A percentile compares a stretch with the other conserved stretches of the same genome.
phyloP scores from a whole-genome alignment of 2,113 vertebrate species.

The Cochlearius cochlearius region DNA sequence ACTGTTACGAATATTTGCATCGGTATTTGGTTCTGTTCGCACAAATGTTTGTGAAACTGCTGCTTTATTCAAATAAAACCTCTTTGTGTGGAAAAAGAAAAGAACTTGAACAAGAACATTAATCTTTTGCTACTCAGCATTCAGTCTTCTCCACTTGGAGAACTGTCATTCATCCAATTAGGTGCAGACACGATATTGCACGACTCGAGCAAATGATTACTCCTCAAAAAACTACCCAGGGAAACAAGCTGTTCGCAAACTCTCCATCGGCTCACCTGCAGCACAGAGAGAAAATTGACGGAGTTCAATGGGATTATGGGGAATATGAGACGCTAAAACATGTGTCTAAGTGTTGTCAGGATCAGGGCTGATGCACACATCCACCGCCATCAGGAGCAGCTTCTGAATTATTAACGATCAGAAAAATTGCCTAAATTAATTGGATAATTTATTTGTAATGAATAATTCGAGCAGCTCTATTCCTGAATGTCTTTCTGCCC shows the following conservation, averaged over 20 bases:
- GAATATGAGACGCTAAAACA: conserved; percentile 39
- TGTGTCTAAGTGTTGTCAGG: conserved; percentile 23
- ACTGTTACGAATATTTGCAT: fast-evolving
- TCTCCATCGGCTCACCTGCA: conserved; percentile 9
- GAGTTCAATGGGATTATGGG: conserved; percentile 11
- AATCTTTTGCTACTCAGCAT: background rate
- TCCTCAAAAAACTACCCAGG: background rate
- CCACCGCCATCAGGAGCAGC: background rate
- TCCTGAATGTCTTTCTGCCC: conserved; percentile 68
- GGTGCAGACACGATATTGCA: background rate
- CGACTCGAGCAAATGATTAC: background rate
- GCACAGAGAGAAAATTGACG: background rate
- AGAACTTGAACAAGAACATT: background rate
- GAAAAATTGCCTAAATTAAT: conserved; percentile 62
- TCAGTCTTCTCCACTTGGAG: background rate
- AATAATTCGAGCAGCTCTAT: conserved; percentile 48
- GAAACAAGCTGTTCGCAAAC: background rate
- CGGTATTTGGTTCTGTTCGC: background rate
- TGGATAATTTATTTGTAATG: conserved; percentile 63
- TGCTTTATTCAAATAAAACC: background rate
- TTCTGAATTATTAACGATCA: conserved; percentile 60
- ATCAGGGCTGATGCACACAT: conserved; percentile 9
- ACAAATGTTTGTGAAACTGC: background rate
- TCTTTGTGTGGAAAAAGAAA: background rate
- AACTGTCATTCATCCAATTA: background rate